Evolutionary conservation across 37 sponge, comb jelly and placozoan species (phyloP).

Genomic region (Diacarnus erythraeanus): DNA sequence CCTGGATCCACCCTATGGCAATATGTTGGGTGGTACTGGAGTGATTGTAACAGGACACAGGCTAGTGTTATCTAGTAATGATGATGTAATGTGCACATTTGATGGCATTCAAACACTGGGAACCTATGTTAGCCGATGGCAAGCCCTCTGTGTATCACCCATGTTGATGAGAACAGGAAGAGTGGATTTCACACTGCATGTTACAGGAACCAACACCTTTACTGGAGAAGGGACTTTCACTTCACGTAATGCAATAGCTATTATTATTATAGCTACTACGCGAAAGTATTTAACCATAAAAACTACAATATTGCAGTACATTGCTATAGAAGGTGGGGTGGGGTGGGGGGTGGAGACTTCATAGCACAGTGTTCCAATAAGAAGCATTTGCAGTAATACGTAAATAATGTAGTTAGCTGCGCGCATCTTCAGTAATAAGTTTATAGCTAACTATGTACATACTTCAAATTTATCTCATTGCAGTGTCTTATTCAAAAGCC

Average conservation of each 20-base stretch:
- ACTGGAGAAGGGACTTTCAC: background rate
- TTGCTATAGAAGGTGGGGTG: no score
- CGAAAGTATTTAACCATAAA: no score
- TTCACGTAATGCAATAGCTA: slow-evolving; percentile 35
- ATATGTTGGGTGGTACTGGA: slow-evolving; percentile 16
- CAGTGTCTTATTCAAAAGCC: slow-evolving; percentile 19
- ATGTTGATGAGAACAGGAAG: slow-evolving; percentile 9
- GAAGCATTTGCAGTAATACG: no score
- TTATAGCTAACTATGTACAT: background rate
- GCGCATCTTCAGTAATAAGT: no score
- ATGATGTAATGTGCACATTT: slow-evolving; percentile 12
- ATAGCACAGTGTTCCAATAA: no score
- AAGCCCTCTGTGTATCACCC: slow-evolving; percentile 27
- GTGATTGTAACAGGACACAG: background rate
- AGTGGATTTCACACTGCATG: slow-evolving; percentile 5
- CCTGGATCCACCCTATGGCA: slow-evolving; percentile 25
- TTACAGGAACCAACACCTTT: background rate
- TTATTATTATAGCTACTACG: no score
- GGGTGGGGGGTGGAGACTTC: no score
- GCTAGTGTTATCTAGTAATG: background rate
- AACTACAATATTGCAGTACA: no score
- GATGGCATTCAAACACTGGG: slow-evolving; percentile 3
- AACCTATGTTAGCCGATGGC: background rate
- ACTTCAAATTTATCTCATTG: background rate
- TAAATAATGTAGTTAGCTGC: no score